Evolutionary conservation across 2,888 invertebrate species (phyloP).

Genomic region (Cataglyphis albicans): DNA sequence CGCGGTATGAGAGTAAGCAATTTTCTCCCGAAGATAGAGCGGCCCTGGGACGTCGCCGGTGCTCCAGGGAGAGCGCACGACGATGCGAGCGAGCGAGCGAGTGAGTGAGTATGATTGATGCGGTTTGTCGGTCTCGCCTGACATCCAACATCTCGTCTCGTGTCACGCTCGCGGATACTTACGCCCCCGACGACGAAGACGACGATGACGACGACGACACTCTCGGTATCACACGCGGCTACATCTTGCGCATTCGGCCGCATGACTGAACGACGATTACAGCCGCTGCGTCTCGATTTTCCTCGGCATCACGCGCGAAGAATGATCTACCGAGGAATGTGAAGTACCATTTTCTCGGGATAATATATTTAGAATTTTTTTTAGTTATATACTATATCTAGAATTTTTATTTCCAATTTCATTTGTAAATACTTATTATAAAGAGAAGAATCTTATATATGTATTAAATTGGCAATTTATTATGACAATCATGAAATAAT

Average conservation of each 20-base stretch:
- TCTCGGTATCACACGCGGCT: slow-evolving; percentile 45
- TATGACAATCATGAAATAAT: too few species aligned
- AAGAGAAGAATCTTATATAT: neutral
- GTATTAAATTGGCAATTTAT: too few species aligned
- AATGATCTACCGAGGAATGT: slow-evolving; percentile 16
- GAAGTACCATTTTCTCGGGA: slow-evolving; percentile 5
- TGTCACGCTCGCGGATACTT: slow-evolving; percentile 53
- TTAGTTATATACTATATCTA: neutral
- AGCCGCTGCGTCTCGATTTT: slow-evolving; percentile 48
- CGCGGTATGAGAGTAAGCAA: slow-evolving; percentile 77
- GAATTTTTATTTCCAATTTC: neutral
- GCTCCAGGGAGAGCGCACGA: slow-evolving; percentile 75
- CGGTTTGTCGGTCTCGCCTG: slow-evolving; percentile 76
- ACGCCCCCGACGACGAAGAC: slow-evolving; percentile 61
- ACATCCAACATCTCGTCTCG: slow-evolving; percentile 73
- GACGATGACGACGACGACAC: slow-evolving; percentile 60
- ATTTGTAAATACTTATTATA: neutral
- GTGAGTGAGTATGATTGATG: slow-evolving; percentile 85
- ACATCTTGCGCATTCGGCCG: slow-evolving; percentile 34
- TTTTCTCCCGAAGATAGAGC: slow-evolving; percentile 80
- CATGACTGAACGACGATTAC: slow-evolving; percentile 35
- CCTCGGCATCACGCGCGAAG: slow-evolving; percentile 24
- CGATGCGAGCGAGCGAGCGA: slow-evolving; percentile 79
- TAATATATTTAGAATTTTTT: slow-evolving; percentile 7
- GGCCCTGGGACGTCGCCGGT: slow-evolving; percentile 71